Conservation (phyloP, 2,888 invertebrate species). For the Linnaemya vulpina region DNA sequence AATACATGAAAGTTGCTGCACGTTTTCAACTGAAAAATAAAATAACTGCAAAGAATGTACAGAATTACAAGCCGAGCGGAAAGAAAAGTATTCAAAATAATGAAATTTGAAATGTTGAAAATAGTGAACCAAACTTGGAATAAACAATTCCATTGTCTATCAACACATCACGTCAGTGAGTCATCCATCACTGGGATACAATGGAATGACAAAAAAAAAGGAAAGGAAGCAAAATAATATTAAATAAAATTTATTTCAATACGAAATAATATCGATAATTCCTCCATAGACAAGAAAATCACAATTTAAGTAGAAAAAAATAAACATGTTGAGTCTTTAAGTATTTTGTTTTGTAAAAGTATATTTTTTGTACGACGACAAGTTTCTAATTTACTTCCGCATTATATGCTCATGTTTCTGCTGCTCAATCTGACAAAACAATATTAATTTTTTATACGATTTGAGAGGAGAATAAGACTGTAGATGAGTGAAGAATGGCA, state of each 20-base stretch:
- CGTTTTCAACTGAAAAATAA: constrained; percentile 15
- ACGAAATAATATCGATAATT: constrained; percentile 49
- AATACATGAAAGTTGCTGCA: constrained; percentile 21
- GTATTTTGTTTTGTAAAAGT: constrained; percentile 18
- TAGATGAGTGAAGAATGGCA: neutral
- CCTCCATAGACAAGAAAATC: constrained; percentile 47
- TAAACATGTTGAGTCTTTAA: constrained; percentile 20
- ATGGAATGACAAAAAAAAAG: neutral
- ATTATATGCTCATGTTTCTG: constrained; percentile 11
- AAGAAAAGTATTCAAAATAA: constrained; percentile 29
- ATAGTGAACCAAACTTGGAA: neutral
- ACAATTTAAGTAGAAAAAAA: constrained; percentile 18
- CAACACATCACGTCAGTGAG: constrained; percentile 66
- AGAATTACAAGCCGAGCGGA: constrained; percentile 27
- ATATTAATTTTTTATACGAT: constrained; percentile 56
- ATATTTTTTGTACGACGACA: constrained; percentile 55
- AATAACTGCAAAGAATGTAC: constrained; percentile 10
- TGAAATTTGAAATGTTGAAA: constrained; percentile 20
- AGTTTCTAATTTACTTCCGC: constrained; percentile 65
- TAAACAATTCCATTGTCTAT: constrained; percentile 53
- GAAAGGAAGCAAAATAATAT: neutral
- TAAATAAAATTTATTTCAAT: constrained; percentile 37
- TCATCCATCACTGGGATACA: constrained; percentile 54
- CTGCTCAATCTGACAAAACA: constrained; percentile 35
- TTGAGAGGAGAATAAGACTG: constrained; percentile 1